Conservation (phyloP, 1,140 invertebrate genomes). For the Teleopsis dalmanni region DNA sequence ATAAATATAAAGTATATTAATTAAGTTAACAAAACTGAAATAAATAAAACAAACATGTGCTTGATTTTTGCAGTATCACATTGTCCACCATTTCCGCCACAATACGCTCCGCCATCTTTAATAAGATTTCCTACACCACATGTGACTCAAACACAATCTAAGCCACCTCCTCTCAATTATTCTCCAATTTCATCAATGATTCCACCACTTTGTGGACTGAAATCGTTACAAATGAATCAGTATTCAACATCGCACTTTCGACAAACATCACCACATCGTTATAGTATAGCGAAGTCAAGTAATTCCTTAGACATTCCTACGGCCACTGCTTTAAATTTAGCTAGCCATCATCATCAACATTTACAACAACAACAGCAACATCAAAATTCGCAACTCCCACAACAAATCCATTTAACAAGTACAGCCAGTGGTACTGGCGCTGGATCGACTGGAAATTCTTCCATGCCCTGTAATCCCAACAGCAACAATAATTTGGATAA, state of each 20-base stretch:
- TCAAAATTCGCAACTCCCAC: conserved; percentile 13
- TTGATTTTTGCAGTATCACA: too few relatives aligned
- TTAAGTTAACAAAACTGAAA: too few relatives aligned
- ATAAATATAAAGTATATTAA: too few relatives aligned
- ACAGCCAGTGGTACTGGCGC: neutral
- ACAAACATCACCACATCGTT: neutral
- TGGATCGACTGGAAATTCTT: conserved; percentile 14
- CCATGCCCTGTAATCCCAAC: too few relatives aligned
- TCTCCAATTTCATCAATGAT: conserved; percentile 15
- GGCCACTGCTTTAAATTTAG: neutral
- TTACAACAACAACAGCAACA: neutral
- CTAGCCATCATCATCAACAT: conserved; percentile 15
- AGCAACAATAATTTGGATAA: neutral
- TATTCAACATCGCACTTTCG: neutral
- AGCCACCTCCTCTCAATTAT: conserved; percentile 2
- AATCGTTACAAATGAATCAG: conserved; percentile 22
- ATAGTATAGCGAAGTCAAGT: neutral
- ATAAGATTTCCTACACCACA: conserved; percentile 36
- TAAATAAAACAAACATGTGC: too few relatives aligned
- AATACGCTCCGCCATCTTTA: conserved; percentile 26
- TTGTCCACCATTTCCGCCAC: conserved; percentile 22
- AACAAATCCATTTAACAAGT: conserved; percentile 19
- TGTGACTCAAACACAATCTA: conserved; percentile 17
- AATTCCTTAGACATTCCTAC: conserved; percentile 4
- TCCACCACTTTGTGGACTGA: conserved; percentile 26